Base-by-base conservation (phyloP, 1,140 invertebrate genomes). In the Marisa cornuarietis region DNA sequence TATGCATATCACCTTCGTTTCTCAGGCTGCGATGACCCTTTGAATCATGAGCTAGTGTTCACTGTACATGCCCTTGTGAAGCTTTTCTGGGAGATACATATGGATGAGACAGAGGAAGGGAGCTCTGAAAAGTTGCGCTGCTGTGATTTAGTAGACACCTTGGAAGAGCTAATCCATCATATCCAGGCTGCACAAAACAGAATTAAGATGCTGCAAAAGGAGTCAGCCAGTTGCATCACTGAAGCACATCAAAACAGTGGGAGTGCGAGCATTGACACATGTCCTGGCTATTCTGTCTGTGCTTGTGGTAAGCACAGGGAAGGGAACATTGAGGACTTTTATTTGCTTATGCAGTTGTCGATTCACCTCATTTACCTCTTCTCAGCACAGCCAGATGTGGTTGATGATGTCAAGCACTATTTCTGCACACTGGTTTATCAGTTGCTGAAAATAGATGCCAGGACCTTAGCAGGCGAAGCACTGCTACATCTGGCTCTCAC, bases 21-120 rank as follows among this genome's bases (percentile, higher is more conserved):
- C 68, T 51, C 82, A 95, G 97, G 91, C 95, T 95, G 22, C 95
- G 95, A 88, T 95, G 95, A 88, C 95, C 95, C 76, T 94, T 95
- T 98, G 69, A 96, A 96, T 83, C 95, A 96, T 22, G 93, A 98
- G 20, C 96, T 96, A 90, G 95, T 96, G 9, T 96, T 98, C 94
- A 98, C 96, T 26, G 96, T 97, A 90, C 96, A 95, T 86, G 96
- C 95, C 76, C 92, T 98, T 22, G 94, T 97, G 86, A 96, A 98
- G 92, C 92, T 98, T 1, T 99, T 98, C 91, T 96, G 81, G 95
- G 96, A 92, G 94, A 95, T 76, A 95, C 84, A 86, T 24, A 68
- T 83, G 20, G 85, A 88, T 68, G 26, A 83, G 11, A 80, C 88
- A 83, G 69, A 84, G 88, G 80, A 89, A 86, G 61, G 92, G 94